phyloP scores from a whole-genome alignment of 2,113 vertebrate species.

The Chrysochloris asiatica region DNA sequence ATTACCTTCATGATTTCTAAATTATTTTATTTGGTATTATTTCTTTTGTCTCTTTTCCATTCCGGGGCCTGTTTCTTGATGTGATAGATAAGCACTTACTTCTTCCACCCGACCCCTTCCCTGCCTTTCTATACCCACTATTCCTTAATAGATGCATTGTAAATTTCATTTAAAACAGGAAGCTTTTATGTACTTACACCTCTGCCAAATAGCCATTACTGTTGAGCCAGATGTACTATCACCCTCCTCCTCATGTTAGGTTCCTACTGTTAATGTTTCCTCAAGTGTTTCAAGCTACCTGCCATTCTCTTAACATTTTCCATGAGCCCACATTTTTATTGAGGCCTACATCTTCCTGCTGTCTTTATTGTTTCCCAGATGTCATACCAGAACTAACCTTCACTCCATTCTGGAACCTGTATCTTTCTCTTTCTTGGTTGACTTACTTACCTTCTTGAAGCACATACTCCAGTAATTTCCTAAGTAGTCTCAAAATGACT shows the following conservation, averaged over 20 bases:
- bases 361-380: neutral
- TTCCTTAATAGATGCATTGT: neutral
- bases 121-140: neutral
- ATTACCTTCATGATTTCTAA: neutral
- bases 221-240: neutral
- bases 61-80: neutral
- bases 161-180: neutral
- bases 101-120: neutral
- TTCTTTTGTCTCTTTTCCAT: neutral
- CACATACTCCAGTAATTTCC: neutral
- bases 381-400: neutral
- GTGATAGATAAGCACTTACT: neutral
- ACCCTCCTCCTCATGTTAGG: neutral
- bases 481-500: conserved; percentile 16
- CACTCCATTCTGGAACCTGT: neutral
- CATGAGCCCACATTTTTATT: neutral
- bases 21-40: neutral
- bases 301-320: neutral
- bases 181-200: neutral
- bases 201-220: neutral
- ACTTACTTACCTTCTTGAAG: conserved; percentile 5
- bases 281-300: neutral
- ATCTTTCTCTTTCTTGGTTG: too few species aligned
- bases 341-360: neutral
- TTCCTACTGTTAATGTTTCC: neutral